Evolutionary conservation across 2,888 invertebrate genomes (phyloP), one percentile per base, ranked within the genome.

Genomic region (Meta bourneti): DNA sequence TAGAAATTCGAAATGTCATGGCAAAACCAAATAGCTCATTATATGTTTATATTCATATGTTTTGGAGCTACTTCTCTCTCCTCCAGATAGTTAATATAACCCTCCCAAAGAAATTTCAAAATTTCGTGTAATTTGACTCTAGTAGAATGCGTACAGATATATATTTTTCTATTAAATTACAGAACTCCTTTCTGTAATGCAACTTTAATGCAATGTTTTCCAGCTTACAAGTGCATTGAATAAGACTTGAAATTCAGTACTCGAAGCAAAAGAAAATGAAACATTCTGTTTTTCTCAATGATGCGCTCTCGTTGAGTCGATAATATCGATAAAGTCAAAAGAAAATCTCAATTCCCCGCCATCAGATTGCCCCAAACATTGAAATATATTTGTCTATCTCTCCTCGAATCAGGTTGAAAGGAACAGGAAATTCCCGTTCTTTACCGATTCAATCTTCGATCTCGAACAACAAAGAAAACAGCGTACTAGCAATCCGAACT

Each of bases 361-460:
- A 61, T 16, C 11, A 61, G 61, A 61, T 61, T 61, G 61, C 13
- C 61, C 11, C 61, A 61, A 61, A 61, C 61, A 61, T 61, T 61
- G 61, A 61, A 61, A 61, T 61, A 61, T 61, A 61, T 61, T 61
- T 61, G 61, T 61, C 61, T 61, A 61, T 61, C 61, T 61, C 61
- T 11, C 13, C 16, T 61, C 61, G 61, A 61, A 61, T 61, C 61
- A 7, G 61, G 11, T 61, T 78, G 52, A 78, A 78, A 78, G 16
- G 52, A 52, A 78, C 16, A 7, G 52, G 7, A n/a, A n/a, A 78
- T 78, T 16, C n/a, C n/a, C 52, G 72, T 20, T 52, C 49, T 78
- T 78, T 20, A 19, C 51, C n/a, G 78, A 78, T 78, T 78, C 78
- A 20, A 78, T 78, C 78, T 78, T 52, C 52, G 78, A 78, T 78